These are phyloP conservation scores for Terrapene triunguis DNA, from an alignment of 2,113 vertebrate species.

Conservation along the genomic window DNA sequence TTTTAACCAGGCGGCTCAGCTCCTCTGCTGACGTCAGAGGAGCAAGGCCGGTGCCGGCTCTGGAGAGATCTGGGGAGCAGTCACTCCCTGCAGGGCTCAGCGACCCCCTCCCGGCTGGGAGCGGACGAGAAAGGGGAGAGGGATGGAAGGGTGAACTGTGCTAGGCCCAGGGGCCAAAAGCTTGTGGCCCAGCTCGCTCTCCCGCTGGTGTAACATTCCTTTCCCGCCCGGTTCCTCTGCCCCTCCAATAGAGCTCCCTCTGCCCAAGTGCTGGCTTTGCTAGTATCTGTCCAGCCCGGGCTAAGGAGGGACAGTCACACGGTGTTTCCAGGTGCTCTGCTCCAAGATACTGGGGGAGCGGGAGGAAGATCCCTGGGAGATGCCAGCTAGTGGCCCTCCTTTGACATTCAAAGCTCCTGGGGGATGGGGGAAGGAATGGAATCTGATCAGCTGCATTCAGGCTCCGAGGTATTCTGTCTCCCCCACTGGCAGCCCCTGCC, in stretches of 20 bases:
- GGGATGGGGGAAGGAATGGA: neutral
- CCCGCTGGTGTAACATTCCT: no score
- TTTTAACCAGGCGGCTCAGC: neutral
- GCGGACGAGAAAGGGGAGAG: neutral
- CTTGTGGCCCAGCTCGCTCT: neutral
- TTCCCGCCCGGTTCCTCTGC: fast-evolving
- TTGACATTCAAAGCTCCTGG: fast-evolving
- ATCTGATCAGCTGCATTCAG: neutral
- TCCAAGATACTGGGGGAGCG: neutral
- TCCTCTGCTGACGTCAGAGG: fast-evolving
- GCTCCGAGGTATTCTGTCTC: neutral
- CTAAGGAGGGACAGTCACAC: neutral
- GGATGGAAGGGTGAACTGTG: neutral
- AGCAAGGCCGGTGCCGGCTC: neutral
- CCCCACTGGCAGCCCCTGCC: neutral
- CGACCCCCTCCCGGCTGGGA: neutral
- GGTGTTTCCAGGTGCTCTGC: neutral
- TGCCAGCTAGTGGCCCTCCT: fast-evolving
- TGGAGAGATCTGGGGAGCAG: neutral
- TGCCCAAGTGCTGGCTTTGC: neutral
- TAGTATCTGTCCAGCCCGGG: neutral
- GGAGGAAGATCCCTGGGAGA: neutral
- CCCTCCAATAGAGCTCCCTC: fast-evolving
- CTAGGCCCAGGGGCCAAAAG: neutral
- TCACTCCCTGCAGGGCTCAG: fast-evolving